Evolutionary conservation across 2,888 invertebrate genomes (phyloP).

Genomic region (Cistogaster globosa): DNA sequence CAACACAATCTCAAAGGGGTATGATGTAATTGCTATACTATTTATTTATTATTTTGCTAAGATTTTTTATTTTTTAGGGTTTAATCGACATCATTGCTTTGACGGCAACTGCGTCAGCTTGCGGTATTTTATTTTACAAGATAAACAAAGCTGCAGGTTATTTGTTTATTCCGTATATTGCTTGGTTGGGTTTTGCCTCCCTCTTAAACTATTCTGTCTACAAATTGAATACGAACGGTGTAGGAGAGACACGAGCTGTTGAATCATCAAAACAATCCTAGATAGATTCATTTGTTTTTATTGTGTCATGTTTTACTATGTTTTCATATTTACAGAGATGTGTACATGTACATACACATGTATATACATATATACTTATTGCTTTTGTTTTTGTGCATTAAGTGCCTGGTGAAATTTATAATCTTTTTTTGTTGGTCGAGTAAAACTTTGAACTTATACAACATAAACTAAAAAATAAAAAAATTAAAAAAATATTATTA

Average conservation of each 20-base stretch:
- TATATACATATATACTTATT: no score
- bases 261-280: slow-evolving; percentile 65
- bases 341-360: no score
- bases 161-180: slow-evolving; percentile 89
- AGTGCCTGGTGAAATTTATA: neutral
- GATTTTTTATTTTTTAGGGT: slow-evolving; percentile 84
- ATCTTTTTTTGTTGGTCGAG: neutral
- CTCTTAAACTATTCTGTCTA: slow-evolving; percentile 88
- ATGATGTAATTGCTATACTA: slow-evolving; percentile 31
- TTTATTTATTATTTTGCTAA: neutral
- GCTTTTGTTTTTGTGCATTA: neutral
- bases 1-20: slow-evolving; percentile 88
- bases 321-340: neutral
- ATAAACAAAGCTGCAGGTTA: slow-evolving; percentile 87
- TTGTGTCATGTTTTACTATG: slow-evolving; percentile 18
- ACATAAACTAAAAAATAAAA: no score
- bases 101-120: slow-evolving; percentile 85
- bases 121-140: slow-evolving; percentile 85
- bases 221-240: slow-evolving; percentile 84
- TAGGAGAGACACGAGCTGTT: slow-evolving; percentile 64
- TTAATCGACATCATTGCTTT: slow-evolving; percentile 86
- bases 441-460: neutral
- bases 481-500: no score
- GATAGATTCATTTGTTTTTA: neutral
- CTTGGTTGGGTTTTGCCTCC: slow-evolving; percentile 89